Conservation (phyloP, 2,113 vertebrate genomes). For the Melanotaenia duboulayi region DNA sequence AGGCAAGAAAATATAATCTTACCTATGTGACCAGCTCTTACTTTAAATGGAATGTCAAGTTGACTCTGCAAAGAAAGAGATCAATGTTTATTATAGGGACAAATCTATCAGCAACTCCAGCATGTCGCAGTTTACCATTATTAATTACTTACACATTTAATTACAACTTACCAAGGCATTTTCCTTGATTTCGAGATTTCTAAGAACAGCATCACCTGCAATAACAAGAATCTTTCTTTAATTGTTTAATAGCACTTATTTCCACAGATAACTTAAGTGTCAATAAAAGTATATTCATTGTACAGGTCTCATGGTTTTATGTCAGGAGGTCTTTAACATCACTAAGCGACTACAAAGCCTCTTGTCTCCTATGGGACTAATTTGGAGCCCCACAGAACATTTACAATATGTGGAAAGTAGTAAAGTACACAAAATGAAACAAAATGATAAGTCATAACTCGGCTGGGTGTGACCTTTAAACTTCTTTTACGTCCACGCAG, state of each 20-base stretch:
- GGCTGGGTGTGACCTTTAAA: constrained; percentile 51
- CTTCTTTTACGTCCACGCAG: background rate
- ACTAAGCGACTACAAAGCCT: background rate
- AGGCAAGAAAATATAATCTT: constrained; percentile 60
- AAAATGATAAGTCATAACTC: constrained; percentile 6
- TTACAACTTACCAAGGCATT: constrained; percentile 92
- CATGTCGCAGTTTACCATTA: background rate
- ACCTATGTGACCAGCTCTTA: constrained; percentile 96
- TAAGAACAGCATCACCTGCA: constrained; percentile 91
- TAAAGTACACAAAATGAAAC: background rate
- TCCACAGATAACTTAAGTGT: background rate
- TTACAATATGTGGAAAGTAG: background rate
- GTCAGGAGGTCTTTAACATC: too few relatives aligned
- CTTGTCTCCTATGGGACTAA: background rate
- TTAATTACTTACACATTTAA: background rate
- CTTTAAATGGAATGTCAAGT: constrained; percentile 97
- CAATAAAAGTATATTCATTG: too few relatives aligned
- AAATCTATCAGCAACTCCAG: background rate
- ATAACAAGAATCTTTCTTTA: constrained; percentile 29
- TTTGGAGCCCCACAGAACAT: background rate
- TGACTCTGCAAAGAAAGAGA: constrained; percentile 86
- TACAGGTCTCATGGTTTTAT: too few relatives aligned
- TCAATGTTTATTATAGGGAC: background rate
- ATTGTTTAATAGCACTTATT: too few relatives aligned
- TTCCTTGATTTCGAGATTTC: constrained; percentile 97